phyloP scores from a whole-genome alignment of 1,140 invertebrate genomes.

The Psix sp. region DNA sequence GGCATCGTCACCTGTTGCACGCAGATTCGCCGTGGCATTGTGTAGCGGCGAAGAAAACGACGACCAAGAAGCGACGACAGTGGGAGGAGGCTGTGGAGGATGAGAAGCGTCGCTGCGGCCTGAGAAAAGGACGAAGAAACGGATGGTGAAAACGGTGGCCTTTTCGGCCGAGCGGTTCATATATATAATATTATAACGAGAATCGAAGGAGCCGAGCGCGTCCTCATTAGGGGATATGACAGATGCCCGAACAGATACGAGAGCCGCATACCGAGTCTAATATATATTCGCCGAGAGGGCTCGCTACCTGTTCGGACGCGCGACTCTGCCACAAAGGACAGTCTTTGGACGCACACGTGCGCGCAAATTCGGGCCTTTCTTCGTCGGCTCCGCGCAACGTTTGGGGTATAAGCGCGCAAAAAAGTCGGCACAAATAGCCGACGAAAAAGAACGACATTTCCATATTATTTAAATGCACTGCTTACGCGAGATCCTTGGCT shows the following conservation, averaged over 20 bases:
- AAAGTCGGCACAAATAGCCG: slow-evolving; percentile 16
- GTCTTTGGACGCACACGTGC: slow-evolving; percentile 24
- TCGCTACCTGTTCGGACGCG: slow-evolving; percentile 44
- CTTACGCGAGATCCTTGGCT: slow-evolving; percentile 29
- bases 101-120: slow-evolving; percentile 2
- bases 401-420: slow-evolving; percentile 13
- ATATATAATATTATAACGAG: slow-evolving; percentile 62
- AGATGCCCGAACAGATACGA: slow-evolving; percentile 56
- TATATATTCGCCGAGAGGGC: slow-evolving; percentile 46
- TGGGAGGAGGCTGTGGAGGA: background rate
- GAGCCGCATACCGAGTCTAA: slow-evolving; percentile 47
- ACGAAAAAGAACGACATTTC: slow-evolving; percentile 53
- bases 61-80: background rate
- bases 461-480: slow-evolving; percentile 58
- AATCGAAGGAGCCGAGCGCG: slow-evolving; percentile 28
- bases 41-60: slow-evolving; percentile 5
- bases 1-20: slow-evolving; percentile 52
- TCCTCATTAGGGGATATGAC: slow-evolving; percentile 62
- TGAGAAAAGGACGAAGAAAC: slow-evolving; percentile 21
- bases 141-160: slow-evolving; percentile 46
- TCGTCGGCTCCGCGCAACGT: slow-evolving; percentile 7
- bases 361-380: slow-evolving; percentile 30
- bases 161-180: slow-evolving; percentile 36
- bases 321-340: slow-evolving; percentile 32
- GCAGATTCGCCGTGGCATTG: slow-evolving; percentile 17